Evolutionary conservation across 2,797 vertebrate species (phyloP), one percentile per base, ranked within the genome.

Genomic region (Lagocephalus sceleratus): DNA sequence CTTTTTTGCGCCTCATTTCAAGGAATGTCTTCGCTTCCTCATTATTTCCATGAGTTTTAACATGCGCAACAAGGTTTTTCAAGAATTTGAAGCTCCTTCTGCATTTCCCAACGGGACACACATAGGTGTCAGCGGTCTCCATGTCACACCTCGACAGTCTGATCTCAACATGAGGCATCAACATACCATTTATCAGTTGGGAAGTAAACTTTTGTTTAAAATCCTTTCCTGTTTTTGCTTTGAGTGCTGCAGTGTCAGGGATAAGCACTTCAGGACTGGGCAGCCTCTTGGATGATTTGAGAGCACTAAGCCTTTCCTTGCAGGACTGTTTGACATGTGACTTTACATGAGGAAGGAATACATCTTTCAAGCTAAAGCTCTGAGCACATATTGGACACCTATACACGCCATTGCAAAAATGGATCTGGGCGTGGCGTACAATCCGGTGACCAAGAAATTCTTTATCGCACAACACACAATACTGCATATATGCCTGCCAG

Each of bases 401-500:
- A 71, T 96, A 98, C 66, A 89, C 61, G 38, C 97, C 96, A 6
- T 90, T 90, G 79, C 86, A 95, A 23, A 93, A 91, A 85, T 99
- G 97, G 75, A 93, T 98, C 61, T 98, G 96, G 49, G 97, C 97
- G 63, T 99, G 97, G 6, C 96, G 92, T 43, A 99, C 95, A 82
- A 99, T 98, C 84, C 97, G 85, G 23, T 99, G 97, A 54, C 97
- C 97, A 1, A 99, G 92, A 58, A 99, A 99, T 81, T 99, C 97
- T 80, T 98, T 98, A 84, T 99, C 97, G 11, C 97, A 99, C 16
- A 99, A 81, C 51, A 99, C 94, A 57, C 97, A 99, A 84, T 99
- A 99, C 73, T 99, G 97, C 97, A 99, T 99, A 57, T 98, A 99
- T 25, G 94, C 97, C 79, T 98, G 96, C 95, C 95, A 98, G 82